These are phyloP conservation scores for Caretta caretta DNA, from an alignment of 2,113 vertebrate species.

Conservation along the genomic window DNA sequence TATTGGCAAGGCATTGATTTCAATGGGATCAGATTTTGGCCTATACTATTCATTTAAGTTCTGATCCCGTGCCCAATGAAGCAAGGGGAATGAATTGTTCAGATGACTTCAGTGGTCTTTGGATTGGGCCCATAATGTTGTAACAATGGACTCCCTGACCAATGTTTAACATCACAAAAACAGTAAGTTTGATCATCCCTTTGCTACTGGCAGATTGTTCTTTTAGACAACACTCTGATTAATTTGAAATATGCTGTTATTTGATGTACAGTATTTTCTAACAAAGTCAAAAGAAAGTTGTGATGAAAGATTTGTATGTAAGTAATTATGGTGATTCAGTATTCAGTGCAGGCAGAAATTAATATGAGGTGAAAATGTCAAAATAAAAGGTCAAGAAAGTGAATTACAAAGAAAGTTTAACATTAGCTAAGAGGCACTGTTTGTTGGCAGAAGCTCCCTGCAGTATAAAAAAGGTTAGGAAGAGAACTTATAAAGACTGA, in stretches of 20 bases:
- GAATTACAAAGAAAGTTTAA: slow-evolving; percentile 68
- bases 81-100: neutral
- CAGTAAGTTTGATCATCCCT: neutral
- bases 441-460: slow-evolving; percentile 49
- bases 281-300: slow-evolving; percentile 70
- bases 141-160: neutral
- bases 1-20: neutral
- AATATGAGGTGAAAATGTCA: slow-evolving; percentile 70
- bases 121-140: neutral
- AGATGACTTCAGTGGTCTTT: neutral
- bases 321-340: slow-evolving; percentile 73
- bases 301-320: slow-evolving; percentile 69
- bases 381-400: slow-evolving; percentile 76
- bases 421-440: slow-evolving; percentile 54
- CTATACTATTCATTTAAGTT: neutral
- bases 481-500: slow-evolving; percentile 68
- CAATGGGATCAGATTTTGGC: neutral
- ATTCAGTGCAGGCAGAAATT: slow-evolving; percentile 61
- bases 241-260: slow-evolving; percentile 55
- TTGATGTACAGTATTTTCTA: slow-evolving; percentile 61
- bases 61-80: neutral
- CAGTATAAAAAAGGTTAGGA: slow-evolving; percentile 61
- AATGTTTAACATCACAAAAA: neutral
- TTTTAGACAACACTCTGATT: slow-evolving; percentile 57
- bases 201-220: slow-evolving; percentile 11